phyloP scores from a whole-genome alignment of 1,140 invertebrate species.

The Drosophila setifemur region DNA sequence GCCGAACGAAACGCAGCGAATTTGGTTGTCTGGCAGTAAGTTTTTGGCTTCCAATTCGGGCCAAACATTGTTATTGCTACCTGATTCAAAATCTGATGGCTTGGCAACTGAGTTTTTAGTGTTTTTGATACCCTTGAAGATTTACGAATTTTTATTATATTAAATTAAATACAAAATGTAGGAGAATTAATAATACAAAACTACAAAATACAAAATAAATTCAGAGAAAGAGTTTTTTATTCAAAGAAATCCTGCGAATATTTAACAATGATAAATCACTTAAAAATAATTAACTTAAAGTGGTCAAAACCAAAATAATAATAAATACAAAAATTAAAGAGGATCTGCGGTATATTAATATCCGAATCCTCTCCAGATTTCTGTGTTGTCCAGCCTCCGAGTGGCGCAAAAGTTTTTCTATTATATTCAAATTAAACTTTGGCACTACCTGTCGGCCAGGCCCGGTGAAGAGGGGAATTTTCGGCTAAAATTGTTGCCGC shows the following conservation, averaged over 20 bases:
- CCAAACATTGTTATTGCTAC: constrained; percentile 40
- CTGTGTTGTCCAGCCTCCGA: neutral
- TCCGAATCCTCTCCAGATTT: constrained; percentile 3
- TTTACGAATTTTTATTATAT: too few relatives aligned
- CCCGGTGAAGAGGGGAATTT: constrained; percentile 5
- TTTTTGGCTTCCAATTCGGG: constrained; percentile 28
- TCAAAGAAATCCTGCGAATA: too few relatives aligned
- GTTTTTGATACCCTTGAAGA: constrained; percentile 23
- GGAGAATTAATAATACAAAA: too few relatives aligned
- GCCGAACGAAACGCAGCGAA: constrained; percentile 14
- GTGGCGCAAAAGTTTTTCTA: constrained; percentile 67
- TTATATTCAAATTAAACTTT: constrained; percentile 81
- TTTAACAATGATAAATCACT: too few relatives aligned
- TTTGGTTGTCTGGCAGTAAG: constrained; percentile 39
- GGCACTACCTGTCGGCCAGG: constrained; percentile 6
- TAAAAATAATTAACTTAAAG: too few relatives aligned
- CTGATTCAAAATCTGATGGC: too few relatives aligned
- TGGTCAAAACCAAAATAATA: too few relatives aligned
- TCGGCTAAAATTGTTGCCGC: constrained; percentile 46
- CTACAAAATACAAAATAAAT: too few relatives aligned
- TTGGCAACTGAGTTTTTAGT: constrained; percentile 38
- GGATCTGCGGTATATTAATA: neutral
- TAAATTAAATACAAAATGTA: too few relatives aligned
- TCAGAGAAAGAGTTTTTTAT: too few relatives aligned
- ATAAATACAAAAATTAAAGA: too few relatives aligned